Base-by-base conservation (phyloP, 2,113 vertebrate genomes). In the Poeciliopsis occidentalis region DNA sequence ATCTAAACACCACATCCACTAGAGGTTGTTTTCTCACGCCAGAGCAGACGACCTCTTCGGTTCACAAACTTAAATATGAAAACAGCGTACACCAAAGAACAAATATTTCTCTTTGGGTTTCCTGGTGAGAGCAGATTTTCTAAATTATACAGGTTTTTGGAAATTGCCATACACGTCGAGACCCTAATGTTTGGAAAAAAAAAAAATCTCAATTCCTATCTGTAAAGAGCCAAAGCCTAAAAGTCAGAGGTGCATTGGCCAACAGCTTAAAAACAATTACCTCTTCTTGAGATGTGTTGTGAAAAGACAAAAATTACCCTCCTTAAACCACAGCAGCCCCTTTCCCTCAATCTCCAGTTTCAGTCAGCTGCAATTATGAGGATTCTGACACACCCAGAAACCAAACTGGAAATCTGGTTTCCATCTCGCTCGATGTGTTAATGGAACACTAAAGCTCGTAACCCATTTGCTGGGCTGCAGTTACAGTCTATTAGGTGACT, bases 401-500 rank as follows among this genome's bases (percentile, higher is more conserved):
- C 37, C 31, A 31, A 30, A 12, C 22, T 30, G 7, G 19, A 67
- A 64, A 51, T 51, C 64, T 51, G 34, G 37, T 72, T 78, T 75
- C 60, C 31, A 62, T 66, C 29, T 31, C 60, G 19, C 11, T 4
- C 0, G 37, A 68, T 24, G 67, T 31, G 65, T 60, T 78, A 60
- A 73, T 41, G 78, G 39, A 39, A 39, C 71, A 4, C 67, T 61
- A 26, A 69, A 29, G 0, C 54, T 63, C 30, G 1, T 79, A 65
- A 81, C 70, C 51, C 32, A 44, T 67, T 54, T 26, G 4, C 62
- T 34, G 12, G 6, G 61, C 44, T 30, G 1, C 22, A 41, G 54
- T 77, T 74, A 22, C 60, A 37, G n/a, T 22, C 51, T 67, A 71
- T 76, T 69, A 73, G 29, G 44, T 22, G 41, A 80, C n/a, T 15